Base-by-base conservation (phyloP, 1,140 invertebrate genomes). In the Paramacrobiotus metropolitanus region DNA sequence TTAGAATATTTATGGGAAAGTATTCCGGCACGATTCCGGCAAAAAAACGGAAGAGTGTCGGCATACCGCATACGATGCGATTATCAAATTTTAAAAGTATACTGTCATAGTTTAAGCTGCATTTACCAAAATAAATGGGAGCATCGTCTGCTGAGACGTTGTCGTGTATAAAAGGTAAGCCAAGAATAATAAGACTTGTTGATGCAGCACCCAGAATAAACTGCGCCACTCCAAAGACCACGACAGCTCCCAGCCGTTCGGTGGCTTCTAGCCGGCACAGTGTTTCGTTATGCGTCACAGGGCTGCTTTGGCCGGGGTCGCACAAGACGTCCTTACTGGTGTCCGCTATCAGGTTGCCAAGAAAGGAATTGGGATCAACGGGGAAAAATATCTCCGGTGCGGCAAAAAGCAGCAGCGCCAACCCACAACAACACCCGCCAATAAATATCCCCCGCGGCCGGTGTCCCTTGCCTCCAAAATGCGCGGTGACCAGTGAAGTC, bases 121-220 rank as follows among this genome's bases (percentile, higher is more conserved):
- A 9, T 9, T 55, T 24, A 55, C 48, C 48, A 55, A 55, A 55
- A 24, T 55, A 55, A 55, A 55, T 28, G 15, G 48, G 48, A 55
- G 48, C 48, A 24, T 55, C 48, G 48, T 55, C 48, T 24, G 28
- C 15, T 9, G 15, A 24, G 48, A 15, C 15, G 24, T 55, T 55
- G 48, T 55, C 48, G 24, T 55, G 15, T 15, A 55, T 55, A 24
- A 55, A 55, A 15, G 48, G 48, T 28, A 55, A 28, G 15, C 48
- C 48, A 4, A 55, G 48, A 20, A 55, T 55, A 15, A 55, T 20
- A 15, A 55, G 48, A 28, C 4, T 24, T 4, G 48, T 55, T 4
- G 15, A 20, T 20, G 15, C 48, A 4, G 28, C 48, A 9, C 48
- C 48, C 15, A 55, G 48, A 24, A 55, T 20, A 24, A 55, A 55